A percentile compares a stretch with the other conserved stretches of the same genome.
phyloP scores from a whole-genome alignment of 1,140 invertebrate genomes.

The Trichoplusia ni region DNA sequence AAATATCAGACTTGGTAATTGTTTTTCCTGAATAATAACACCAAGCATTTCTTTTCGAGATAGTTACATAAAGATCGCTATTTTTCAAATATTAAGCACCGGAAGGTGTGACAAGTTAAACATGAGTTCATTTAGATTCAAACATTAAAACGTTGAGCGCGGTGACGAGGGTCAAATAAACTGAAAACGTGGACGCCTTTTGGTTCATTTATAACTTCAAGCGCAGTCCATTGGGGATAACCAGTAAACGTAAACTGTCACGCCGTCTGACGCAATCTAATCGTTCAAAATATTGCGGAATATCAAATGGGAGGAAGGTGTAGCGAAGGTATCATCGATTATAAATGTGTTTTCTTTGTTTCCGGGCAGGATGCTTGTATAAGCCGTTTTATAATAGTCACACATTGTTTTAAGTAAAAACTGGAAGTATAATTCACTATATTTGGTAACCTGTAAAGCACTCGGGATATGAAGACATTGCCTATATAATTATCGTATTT shows the following conservation, averaged over 20 bases:
- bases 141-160: constrained; percentile 25
- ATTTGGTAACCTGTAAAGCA: too few relatives aligned
- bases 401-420: too few relatives aligned
- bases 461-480: too few relatives aligned
- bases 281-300: not conserved
- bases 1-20: too few relatives aligned
- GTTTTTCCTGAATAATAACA: too few relatives aligned
- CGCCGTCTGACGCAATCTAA: constrained; percentile 4
- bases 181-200: constrained; percentile 16
- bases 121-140: constrained; percentile 27
- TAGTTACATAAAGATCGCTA: not conserved
- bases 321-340: too few relatives aligned
- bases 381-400: too few relatives aligned
- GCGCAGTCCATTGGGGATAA: constrained; percentile 4
- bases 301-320: not conserved
- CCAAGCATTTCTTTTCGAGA: not conserved
- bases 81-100: constrained; percentile 5
- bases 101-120: constrained; percentile 20
- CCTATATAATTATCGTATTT: too few relatives aligned
- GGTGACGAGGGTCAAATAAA: constrained; percentile 29
- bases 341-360: not conserved
- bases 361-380: not conserved
- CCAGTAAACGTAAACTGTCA: constrained; percentile 14
- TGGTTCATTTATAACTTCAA: constrained; percentile 24
- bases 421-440: too few relatives aligned